These are phyloP conservation scores for Neodontobutis hainanensis DNA, from an alignment of 2,113 vertebrate species.

Conservation along the genomic window DNA sequence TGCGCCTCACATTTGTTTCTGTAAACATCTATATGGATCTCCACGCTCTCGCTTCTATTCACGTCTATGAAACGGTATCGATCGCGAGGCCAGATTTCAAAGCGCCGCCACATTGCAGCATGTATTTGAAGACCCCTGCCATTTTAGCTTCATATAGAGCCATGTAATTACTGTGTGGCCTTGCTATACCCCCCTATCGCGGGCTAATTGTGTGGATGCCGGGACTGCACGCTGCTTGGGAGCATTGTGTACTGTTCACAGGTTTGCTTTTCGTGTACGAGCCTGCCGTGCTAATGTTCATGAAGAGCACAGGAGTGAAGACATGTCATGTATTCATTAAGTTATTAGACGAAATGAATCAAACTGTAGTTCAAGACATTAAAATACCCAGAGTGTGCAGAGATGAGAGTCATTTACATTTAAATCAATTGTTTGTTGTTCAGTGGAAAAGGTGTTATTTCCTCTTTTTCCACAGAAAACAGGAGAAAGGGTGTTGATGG, in stretches of 20 bases:
- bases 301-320: not conserved
- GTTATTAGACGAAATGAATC: not conserved
- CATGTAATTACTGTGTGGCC: conserved; percentile 62
- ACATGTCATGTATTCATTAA: not conserved
- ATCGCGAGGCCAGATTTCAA: conserved; percentile 34
- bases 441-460: too few relatives aligned
- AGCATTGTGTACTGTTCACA: conserved; percentile 48
- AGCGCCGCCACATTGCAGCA: conserved; percentile 43
- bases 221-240: conserved; percentile 45
- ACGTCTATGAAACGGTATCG: conserved; percentile 39
- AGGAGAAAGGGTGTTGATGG: too few relatives aligned
- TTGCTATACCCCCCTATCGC: conserved; percentile 47
- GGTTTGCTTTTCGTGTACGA: conserved; percentile 39
- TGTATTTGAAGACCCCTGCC: conserved; percentile 4
- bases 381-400: too few relatives aligned
- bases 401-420: too few relatives aligned
- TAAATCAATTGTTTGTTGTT: too few relatives aligned
- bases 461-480: too few relatives aligned
- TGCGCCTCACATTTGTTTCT: not conserved
- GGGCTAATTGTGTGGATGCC: conserved; percentile 59
- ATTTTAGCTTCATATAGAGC: conserved; percentile 52
- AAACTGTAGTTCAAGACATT: too few relatives aligned
- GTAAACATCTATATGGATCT: not conserved
- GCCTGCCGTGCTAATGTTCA: conserved; percentile 16
- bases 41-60: conserved; percentile 25